Conservation (phyloP, 2,113 vertebrate genomes). For the Prietella phreatophila region DNA sequence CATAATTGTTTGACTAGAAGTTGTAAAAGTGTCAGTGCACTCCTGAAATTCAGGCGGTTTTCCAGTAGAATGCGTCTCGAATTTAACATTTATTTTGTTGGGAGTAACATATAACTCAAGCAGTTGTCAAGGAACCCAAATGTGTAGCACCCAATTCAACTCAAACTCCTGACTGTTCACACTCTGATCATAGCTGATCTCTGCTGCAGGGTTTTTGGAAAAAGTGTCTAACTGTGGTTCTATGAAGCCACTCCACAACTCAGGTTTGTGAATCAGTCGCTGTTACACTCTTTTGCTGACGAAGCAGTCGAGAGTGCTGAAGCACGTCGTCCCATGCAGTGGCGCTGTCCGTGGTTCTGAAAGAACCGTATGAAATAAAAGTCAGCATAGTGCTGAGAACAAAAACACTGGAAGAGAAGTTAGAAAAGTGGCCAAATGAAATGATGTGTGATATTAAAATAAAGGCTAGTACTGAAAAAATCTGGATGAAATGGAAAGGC, state of each 20-base stretch:
- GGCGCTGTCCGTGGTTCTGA: background rate
- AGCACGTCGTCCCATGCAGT: background rate
- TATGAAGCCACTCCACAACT: background rate
- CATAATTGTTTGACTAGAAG: background rate
- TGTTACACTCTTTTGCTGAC: background rate
- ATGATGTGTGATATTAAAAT: background rate
- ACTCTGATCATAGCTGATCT: background rate
- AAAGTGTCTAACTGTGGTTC: background rate
- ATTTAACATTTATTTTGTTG: background rate
- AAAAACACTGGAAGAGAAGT: no score
- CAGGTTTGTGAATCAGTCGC: background rate
- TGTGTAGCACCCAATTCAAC: background rate
- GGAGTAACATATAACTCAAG: background rate
- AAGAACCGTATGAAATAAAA: background rate
- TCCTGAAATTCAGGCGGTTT: background rate
- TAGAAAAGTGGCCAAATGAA: background rate
- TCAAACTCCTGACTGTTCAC: background rate
- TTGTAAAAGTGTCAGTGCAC: no score
- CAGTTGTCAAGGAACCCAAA: background rate
- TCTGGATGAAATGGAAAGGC: background rate
- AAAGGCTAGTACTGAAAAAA: background rate
- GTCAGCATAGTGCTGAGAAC: background rate
- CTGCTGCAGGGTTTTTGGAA: background rate
- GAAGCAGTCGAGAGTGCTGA: background rate
- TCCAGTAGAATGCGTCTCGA: background rate